Base-by-base conservation (phyloP, 2,888 invertebrate genomes). In the Trichopria drosophilae region DNA sequence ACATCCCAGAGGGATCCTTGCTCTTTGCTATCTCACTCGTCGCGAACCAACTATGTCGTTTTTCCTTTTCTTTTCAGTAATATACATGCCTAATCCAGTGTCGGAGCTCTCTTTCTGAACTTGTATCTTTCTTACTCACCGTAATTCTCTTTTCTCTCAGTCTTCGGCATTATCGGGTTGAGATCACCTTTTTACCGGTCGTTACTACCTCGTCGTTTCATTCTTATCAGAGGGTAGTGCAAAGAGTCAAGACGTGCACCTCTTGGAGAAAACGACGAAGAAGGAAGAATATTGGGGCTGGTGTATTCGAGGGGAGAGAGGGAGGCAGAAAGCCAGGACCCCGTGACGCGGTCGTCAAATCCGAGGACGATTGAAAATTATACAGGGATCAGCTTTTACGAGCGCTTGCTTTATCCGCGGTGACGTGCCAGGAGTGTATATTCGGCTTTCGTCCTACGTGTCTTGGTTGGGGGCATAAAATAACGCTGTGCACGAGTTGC, bases 361-460 rank as follows among this genome's bases (percentile, higher is more conserved):
- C 71, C 73, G 63, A 58, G 64, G 65, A 61, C 73, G 72, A 75
- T 75, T 75, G 74, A 75, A 75, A 75, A 75, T 75, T 75, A 74
- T 75, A 73, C 75, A 73, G 72, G 73, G 73, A 75, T 75, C 72
- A 71, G 66, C 67, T 73, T 64, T 75, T 75, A 75, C 71, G 75
- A 74, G 64, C 67, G 60, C 55, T 55, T 61, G 66, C 65, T 68
- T 66, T 64, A 65, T 63, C 63, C 59, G 42, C 58, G 61, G 59
- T 64, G 65, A 64, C 62, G 60, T 62, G 64, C 61, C 51, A 44
- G 46, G 58, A 56, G 56, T 55, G 48, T 55, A 55, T 42, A 47
- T 50, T 51, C 34, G 53, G 55, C 47, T 52, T 39, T 40, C 23
- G 28, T 37, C 24, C 10, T 24, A 24, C 10, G 10, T 24, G 10